Base-by-base conservation (phyloP, 2,797 vertebrate genomes). In the Chrysocyon brachyurus region DNA sequence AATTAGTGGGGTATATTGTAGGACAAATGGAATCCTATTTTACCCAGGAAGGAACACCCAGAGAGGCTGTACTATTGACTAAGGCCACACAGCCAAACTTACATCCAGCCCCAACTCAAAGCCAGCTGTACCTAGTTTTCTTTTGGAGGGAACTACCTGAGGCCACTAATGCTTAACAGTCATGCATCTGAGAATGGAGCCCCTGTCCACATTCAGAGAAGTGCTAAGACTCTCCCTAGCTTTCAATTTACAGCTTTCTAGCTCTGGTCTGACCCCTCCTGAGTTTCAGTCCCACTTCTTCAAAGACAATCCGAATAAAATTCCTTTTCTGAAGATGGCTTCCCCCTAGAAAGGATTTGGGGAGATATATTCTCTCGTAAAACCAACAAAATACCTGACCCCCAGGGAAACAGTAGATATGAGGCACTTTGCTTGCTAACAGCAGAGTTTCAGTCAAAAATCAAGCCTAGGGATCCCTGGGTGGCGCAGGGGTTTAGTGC, bases 231-330 rank as follows among this genome's bases (percentile, higher is more conserved):
- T 54, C 57, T 36, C 54, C 15, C 19, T 31, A 49, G 36, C 46
- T 49, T 15, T 54, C 46, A n/a, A 0, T 5, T 19, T 33, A 78
- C 16, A 57, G 33, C 33, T 70, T 70, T 64, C 14, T 31, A 2
- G 33, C 16, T 15, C 24, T 10, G 7, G n/a, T 46, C 1, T n/a
- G 26, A 61, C n/a, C 54, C 31, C 36, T 59, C 15, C n/a, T 12
- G 17, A 36, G 52, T 49, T 59, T 66, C 9, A 36, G 66, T 31
- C n/a, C 24, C 26, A 72, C n/a, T 31, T 70, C 40, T 83, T 83
- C 83, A 87, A 93, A 77, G 75, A 75, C 68, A 63, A 36, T 54
- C 64, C 36, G 70, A 93, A 17, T 46, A 63, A 90, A 93, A 26
- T 52, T 68, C 16, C 56, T 63, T 82, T 83, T 70, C 82, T 95